Evolutionary conservation across 1,140 invertebrate genomes (phyloP), one percentile per base, ranked within the genome.

Genomic region (Arctopsyche grandis): DNA sequence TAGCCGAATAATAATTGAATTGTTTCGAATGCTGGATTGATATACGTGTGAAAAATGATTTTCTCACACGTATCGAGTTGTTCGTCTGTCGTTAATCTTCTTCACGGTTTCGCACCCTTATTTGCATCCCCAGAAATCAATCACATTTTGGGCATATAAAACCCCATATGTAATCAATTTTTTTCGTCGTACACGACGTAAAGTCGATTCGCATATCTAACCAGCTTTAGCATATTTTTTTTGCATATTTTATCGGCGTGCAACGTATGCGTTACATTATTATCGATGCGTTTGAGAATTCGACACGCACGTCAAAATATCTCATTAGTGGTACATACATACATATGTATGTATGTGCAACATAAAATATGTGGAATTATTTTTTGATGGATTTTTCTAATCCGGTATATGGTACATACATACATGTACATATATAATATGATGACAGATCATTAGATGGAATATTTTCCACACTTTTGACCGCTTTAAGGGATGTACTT

Each of bases 111-210:
- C 7, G 7, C 29, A 29, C 14, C 38, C 70, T 52, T 21, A 81
- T 81, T 77, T 79, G 74, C 80, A 81, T 81, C 26, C 26, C 29
- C n/a, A 69, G 46, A 78, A 78, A 81, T 81, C 75, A 81, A 81
- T 81, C 80, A 81, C 73, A 58, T 81, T 74, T 78, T 78, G 70
- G 48, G 38, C 69, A 75, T 78, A 81, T 63, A 19, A 70, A 38
- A 70, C n/a, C 22, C 48, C 10, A 12, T n/a, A n/a, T 52, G 16
- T 52, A 52, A 16, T 52, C 48, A 52, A 14, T 52, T 52, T 52
- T 52, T 12, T 52, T 52, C 10, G 3, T 38, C 29, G 7, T 38
- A 1, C 7, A 38, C 29, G 29, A 73, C 69, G 38, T 9, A 46
- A 46, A 74, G 16, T 29, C 16, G 48, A 74, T 10, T 21, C 43